Evolutionary conservation across 2,888 invertebrate species (phyloP).

Genomic region (Heterodera filipjevi): DNA sequence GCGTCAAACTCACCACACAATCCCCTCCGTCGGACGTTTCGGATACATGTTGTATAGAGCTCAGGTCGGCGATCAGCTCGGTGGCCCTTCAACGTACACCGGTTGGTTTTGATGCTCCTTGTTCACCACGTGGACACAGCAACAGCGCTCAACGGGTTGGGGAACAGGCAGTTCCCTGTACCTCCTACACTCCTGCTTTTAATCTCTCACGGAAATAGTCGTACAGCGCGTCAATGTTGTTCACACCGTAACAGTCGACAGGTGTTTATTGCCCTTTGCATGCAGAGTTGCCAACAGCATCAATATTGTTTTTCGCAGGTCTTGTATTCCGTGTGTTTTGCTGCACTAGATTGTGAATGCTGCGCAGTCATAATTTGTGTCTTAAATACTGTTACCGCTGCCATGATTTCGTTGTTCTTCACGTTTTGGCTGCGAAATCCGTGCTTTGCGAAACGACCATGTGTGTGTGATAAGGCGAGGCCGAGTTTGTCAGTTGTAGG

Average conservation of each 20-base stretch:
- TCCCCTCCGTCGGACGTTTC: neutral
- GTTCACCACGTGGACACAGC: conserved; percentile 3
- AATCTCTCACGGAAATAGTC: neutral
- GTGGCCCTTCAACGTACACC: neutral
- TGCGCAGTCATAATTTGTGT: too few relatives aligned
- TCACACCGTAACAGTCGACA: neutral
- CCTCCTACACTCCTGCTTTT: too few relatives aligned
- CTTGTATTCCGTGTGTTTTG: too few relatives aligned
- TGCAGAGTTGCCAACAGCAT: neutral
- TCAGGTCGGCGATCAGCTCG: neutral
- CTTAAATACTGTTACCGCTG: too few relatives aligned
- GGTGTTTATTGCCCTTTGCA: neutral
- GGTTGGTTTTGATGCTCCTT: neutral
- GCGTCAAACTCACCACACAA: neutral
- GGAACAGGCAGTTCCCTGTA: neutral
- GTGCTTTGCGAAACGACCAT: too few relatives aligned
- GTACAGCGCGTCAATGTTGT: neutral
- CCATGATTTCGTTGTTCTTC: too few relatives aligned
- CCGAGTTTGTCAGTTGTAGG: too few relatives aligned
- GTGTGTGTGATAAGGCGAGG: too few relatives aligned
- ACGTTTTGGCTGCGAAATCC: too few relatives aligned
- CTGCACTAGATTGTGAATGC: too few relatives aligned
- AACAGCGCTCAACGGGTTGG: neutral
- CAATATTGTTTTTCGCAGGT: too few relatives aligned
- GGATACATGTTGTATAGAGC: neutral